Conservation (phyloP, 2,113 vertebrate species). For the Steatornis caripensis region DNA sequence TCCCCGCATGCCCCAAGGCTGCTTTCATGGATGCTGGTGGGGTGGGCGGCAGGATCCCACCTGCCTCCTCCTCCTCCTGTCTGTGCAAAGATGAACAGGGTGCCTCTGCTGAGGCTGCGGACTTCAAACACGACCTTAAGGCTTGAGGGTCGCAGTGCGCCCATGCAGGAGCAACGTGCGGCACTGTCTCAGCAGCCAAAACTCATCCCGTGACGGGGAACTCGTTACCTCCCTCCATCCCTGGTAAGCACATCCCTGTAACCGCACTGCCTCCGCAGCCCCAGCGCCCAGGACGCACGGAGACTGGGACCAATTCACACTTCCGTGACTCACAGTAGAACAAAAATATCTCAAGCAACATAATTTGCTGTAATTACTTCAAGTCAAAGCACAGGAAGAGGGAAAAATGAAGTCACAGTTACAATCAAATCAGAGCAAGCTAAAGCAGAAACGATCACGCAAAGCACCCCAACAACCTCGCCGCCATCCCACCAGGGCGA, state of each 20-base stretch:
- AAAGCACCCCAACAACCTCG: background rate
- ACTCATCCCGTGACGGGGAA: background rate
- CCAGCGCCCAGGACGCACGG: background rate
- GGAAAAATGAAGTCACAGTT: background rate
- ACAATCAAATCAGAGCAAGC: background rate
- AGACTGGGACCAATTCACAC: background rate
- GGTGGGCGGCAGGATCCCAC: background rate
- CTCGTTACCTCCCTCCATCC: background rate
- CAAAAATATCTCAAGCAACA: background rate
- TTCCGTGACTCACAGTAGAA: background rate
- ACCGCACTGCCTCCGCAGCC: background rate
- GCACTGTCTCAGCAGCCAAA: fast-evolving
- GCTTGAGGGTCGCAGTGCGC: fast-evolving
- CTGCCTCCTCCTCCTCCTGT: background rate
- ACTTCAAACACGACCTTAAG: background rate
- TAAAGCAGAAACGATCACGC: background rate
- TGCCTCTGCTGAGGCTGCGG: background rate
- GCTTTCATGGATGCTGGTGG: background rate
- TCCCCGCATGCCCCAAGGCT: background rate
- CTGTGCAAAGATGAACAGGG: background rate
- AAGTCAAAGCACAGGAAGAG: background rate
- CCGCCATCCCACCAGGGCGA: background rate
- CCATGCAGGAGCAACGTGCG: fast-evolving
- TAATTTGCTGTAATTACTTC: background rate
- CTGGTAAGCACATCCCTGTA: background rate